Evolutionary conservation across 1,140 invertebrate species (phyloP).

Genomic region (Procambarus clarkii): DNA sequence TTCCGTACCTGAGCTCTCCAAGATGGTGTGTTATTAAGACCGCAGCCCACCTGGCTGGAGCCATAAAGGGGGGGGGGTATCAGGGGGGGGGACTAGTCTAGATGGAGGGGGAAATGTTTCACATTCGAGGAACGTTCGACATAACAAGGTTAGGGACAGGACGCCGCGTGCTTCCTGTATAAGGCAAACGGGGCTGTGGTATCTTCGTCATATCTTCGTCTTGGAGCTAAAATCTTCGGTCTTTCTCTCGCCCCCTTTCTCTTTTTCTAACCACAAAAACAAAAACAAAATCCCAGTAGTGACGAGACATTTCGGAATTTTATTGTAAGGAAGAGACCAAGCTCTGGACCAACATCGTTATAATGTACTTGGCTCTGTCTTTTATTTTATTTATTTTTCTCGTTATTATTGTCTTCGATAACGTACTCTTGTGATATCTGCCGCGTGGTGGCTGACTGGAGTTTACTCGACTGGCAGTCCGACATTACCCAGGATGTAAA

Average conservation of each 20-base stretch:
- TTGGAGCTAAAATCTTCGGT: neutral
- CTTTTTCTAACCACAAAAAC: too few relatives aligned
- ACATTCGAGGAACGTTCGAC: neutral
- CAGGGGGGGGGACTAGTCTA: neutral
- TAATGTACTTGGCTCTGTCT: neutral
- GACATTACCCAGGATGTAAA: too few relatives aligned
- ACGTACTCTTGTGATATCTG: too few relatives aligned
- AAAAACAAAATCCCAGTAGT: neutral
- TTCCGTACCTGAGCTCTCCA: neutral
- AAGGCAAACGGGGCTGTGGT: neutral
- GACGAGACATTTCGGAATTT: neutral
- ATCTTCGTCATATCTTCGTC: conserved; percentile 4
- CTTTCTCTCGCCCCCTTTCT: neutral
- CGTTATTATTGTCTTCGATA: too few relatives aligned
- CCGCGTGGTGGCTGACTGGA: too few relatives aligned
- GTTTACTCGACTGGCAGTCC: too few relatives aligned
- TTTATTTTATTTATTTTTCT: too few relatives aligned
- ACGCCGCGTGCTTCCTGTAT: neutral
- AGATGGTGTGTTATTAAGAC: neutral
- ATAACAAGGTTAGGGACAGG: conserved; percentile 8
- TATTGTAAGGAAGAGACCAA: neutral
- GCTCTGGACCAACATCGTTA: neutral
- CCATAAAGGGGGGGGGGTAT: neutral
- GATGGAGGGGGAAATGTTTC: neutral
- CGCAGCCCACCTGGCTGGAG: neutral